phyloP scores from a whole-genome alignment of 2,113 vertebrate genomes.

The Takifugu flavidus region DNA sequence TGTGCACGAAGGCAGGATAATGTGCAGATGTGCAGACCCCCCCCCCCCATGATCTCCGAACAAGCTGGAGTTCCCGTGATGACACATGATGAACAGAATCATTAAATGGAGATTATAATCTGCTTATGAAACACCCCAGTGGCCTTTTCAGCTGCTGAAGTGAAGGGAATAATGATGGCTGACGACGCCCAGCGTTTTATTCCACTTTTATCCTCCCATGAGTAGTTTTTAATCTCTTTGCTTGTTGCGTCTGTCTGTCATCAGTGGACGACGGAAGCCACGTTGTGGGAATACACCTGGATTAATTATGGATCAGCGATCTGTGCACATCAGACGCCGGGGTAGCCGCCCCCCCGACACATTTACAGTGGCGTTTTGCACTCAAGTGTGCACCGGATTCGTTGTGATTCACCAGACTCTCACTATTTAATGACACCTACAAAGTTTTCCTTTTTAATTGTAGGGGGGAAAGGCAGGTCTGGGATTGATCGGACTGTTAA shows the following conservation, averaged over 20 bases:
- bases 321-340: too few species aligned
- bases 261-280: too few species aligned
- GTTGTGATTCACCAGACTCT: slow-evolving; percentile 8
- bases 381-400: too few species aligned
- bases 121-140: slow-evolving; percentile 13
- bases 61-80: background rate
- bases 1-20: background rate
- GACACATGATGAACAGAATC: slow-evolving; percentile 18
- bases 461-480: slow-evolving; percentile 5
- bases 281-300: too few species aligned
- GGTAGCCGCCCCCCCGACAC: too few species aligned
- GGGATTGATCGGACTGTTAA: slow-evolving; percentile 56
- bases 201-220: too few species aligned
- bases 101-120: slow-evolving; percentile 33
- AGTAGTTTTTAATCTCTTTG: too few species aligned
- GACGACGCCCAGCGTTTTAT: slow-evolving; percentile 2
- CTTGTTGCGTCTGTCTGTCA: too few species aligned
- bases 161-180: slow-evolving; percentile 16
- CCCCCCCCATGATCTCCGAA: background rate
- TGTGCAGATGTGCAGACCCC: background rate
- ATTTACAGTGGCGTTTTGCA: too few species aligned
- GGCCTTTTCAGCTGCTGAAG: slow-evolving; percentile 32
- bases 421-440: slow-evolving; percentile 1
- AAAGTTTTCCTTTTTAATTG: too few species aligned
- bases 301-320: too few species aligned